Base-by-base conservation (phyloP, 2,797 vertebrate species). In the Parotocinclus haroldoi region DNA sequence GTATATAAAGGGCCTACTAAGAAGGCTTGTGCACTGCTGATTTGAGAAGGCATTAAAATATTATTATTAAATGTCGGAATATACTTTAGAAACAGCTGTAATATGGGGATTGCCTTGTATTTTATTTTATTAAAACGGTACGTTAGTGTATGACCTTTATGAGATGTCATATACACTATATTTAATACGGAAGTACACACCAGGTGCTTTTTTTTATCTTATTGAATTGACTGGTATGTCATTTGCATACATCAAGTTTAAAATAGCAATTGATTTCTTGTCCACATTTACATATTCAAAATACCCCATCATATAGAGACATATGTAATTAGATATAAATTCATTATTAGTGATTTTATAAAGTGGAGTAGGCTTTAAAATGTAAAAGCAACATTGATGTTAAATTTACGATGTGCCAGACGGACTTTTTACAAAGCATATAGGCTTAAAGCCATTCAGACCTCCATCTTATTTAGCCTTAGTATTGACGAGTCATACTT, bases 211-310 rank as follows among this genome's bases (percentile, higher is more conserved):
- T 46, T 38, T 39, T 56, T 40, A 27, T 27, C 2, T 27, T 57
- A 66, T 61, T 54, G 44, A 19, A 71, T 60, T 54, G 64, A 71
- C 61, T 61, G 69, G 36, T 60, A 42, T 48, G 46, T 66, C 18
- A 57, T 72, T 67, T 66, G 58, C 70, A 72, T 72, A 62, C 54
- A 72, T 72, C 63, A 62, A 12, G 19, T 51, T 51, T 42, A 55
- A 56, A 72, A 66, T 66, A 66, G 58, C 58, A 51, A 67, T 51
- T 57, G 70, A 67, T 52, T 67, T 66, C 52, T 69, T 48, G 58
- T 61, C 40, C 51, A 69, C 14, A 4, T 66, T 36, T 60, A 49
- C 56, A 50, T 66, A 37, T 27, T 66, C 52, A 7, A 63, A 39
- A 16, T 53, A 65, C 54, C 39, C 44, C 38, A 38, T 60, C 60